A percentile compares a stretch with the other conserved stretches of the same genome.
These are phyloP conservation scores for Phyllopteryx taeniolatus DNA, from an alignment of 2,113 vertebrate genomes.

Conservation along the genomic window DNA sequence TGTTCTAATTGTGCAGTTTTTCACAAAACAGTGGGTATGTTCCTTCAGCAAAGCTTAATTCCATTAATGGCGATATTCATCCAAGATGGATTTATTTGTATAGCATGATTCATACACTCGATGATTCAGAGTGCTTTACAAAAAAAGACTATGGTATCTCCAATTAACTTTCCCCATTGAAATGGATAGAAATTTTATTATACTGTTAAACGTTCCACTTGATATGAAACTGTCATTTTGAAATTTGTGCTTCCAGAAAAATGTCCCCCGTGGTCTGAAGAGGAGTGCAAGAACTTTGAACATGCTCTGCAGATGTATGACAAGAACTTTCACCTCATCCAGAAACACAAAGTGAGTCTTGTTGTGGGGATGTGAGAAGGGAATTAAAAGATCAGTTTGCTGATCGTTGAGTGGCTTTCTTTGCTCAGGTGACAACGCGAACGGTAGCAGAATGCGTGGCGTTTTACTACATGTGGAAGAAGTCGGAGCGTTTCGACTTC, in stretches of 20 bases:
- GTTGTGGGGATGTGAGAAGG: background rate
- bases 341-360: constrained; percentile 91
- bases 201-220: too few relatives aligned
- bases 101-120: too few relatives aligned
- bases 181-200: too few relatives aligned
- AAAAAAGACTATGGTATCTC: too few relatives aligned
- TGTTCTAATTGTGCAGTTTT: too few relatives aligned
- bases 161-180: too few relatives aligned
- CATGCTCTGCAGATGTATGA: constrained; percentile 93
- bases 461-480: constrained; percentile 99
- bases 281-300: constrained; percentile 97
- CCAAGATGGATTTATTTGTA: too few relatives aligned
- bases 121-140: too few relatives aligned
- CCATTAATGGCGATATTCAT: too few relatives aligned
- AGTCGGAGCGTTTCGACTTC: constrained; percentile 94
- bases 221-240: background rate
- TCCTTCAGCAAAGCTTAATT: too few relatives aligned
- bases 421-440: constrained; percentile 83
- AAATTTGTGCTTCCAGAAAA: constrained; percentile 74
- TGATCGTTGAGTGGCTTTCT: background rate
- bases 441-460: constrained; percentile 96
- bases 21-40: too few relatives aligned
- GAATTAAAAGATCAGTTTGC: background rate
- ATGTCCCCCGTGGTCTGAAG: constrained; percentile 92
- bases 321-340: constrained; percentile 97